A percentile compares a stretch with the other conserved stretches of the same genome.
These are phyloP conservation scores for Petromus typicus DNA, from an alignment of 2,113 vertebrate species.

Conservation along the genomic window DNA sequence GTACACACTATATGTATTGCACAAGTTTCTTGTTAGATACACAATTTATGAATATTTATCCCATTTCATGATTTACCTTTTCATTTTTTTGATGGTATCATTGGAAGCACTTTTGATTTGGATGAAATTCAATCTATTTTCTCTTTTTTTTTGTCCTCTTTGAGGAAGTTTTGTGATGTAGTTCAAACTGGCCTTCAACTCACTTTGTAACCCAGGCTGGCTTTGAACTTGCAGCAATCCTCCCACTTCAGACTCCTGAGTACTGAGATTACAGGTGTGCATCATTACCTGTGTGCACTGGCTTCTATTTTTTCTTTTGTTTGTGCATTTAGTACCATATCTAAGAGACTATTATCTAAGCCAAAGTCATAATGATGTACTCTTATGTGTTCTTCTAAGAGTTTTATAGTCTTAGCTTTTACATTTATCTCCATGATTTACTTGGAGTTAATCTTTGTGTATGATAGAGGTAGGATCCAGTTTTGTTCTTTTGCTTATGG, in stretches of 20 bases:
- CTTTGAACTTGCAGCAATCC: too few relatives aligned
- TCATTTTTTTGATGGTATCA: neutral
- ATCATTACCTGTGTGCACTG: too few relatives aligned
- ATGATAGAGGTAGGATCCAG: neutral
- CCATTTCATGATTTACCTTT: neutral
- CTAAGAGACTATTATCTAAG: neutral
- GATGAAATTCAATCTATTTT: neutral
- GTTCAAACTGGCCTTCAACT: too few relatives aligned
- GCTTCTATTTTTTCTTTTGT: neutral
- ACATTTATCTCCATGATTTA: neutral
- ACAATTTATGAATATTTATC: neutral
- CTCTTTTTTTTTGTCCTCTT: neutral
- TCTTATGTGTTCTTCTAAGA: neutral
- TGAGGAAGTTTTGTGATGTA: too few relatives aligned
- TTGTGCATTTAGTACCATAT: neutral
- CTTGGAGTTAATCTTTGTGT: constrained; percentile 33
- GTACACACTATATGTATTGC: neutral
- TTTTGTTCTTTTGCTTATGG: neutral
- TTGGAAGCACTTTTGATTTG: neutral
- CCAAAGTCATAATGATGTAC: neutral
- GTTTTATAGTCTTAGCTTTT: neutral
- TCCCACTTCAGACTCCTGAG: too few relatives aligned
- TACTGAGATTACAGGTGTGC: too few relatives aligned
- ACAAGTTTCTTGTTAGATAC: neutral
- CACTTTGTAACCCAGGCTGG: too few relatives aligned